Evolutionary conservation across 2,797 vertebrate species (phyloP).

Genomic region (Pempheris klunzingeri): DNA sequence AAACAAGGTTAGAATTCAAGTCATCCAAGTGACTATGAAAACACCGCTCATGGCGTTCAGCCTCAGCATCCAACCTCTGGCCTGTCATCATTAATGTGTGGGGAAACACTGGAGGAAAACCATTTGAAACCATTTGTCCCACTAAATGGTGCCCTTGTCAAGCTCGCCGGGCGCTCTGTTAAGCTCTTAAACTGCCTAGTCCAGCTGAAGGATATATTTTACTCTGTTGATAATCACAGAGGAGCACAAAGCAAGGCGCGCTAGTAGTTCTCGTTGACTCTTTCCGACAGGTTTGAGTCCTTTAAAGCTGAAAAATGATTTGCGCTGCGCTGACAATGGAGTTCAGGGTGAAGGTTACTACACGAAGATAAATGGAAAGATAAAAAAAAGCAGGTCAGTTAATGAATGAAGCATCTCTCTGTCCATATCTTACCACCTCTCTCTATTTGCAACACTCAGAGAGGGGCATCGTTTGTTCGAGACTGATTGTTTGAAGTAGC

Average conservation of each 20-base stretch:
- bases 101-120: constrained; percentile 74
- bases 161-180: constrained; percentile 64
- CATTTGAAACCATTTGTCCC: constrained; percentile 80
- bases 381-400: constrained; percentile 33
- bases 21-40: constrained; percentile 63
- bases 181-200: constrained; percentile 73
- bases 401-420: constrained; percentile 14
- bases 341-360: not conserved
- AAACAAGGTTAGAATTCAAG: constrained; percentile 57
- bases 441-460: constrained; percentile 41
- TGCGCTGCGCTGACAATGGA: not conserved
- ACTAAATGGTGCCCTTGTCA: constrained; percentile 80
- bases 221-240: constrained; percentile 75
- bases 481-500: constrained; percentile 76
- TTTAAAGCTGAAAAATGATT: constrained; percentile 41
- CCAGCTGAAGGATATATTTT: constrained; percentile 74
- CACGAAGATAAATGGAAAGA: constrained; percentile 12
- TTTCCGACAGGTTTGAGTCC: constrained; percentile 51
- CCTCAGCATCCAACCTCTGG: constrained; percentile 62
- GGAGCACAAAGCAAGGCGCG: constrained; percentile 40
- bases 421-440: constrained; percentile 19
- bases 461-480: constrained; percentile 62
- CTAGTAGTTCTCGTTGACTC: constrained; percentile 38
- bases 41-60: constrained; percentile 51
- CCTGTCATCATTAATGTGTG: constrained; percentile 78